These are phyloP conservation scores for Mermis nigrescens DNA, from an alignment of 2,888 invertebrate species.

Conservation along the genomic window DNA sequence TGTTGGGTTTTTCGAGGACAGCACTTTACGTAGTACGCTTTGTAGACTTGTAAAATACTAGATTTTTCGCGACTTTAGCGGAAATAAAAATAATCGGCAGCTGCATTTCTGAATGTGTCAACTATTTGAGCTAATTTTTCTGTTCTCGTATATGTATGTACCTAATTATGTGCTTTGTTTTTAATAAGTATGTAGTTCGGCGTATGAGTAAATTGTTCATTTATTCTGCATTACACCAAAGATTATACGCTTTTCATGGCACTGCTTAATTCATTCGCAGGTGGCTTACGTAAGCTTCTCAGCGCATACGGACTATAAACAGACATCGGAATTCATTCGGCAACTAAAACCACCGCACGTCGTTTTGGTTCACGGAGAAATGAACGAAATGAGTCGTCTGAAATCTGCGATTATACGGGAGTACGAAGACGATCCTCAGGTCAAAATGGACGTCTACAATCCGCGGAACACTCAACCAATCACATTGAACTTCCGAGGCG, in stretches of 20 bases:
- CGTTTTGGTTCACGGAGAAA: slow-evolving; percentile 89
- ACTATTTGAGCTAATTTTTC: too few species aligned
- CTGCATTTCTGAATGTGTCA: too few species aligned
- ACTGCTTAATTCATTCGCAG: slow-evolving; percentile 53
- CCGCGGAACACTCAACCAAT: slow-evolving; percentile 86
- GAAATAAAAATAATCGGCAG: too few species aligned
- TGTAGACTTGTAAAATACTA: too few species aligned
- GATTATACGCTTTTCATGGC: neutral
- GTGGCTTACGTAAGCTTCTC: slow-evolving; percentile 99
- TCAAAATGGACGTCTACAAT: slow-evolving; percentile 49
- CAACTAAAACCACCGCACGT: slow-evolving; percentile 84
- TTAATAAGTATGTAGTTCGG: too few species aligned
- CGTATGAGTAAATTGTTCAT: neutral
- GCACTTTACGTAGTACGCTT: too few species aligned
- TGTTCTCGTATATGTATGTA: too few species aligned
- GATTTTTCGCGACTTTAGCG: too few species aligned
- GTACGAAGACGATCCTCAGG: slow-evolving; percentile 60
- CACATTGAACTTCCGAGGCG: slow-evolving; percentile 78
- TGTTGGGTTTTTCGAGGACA: too few species aligned
- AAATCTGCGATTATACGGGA: slow-evolving; percentile 82
- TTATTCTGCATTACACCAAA: neutral
- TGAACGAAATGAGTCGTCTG: slow-evolving; percentile 91
- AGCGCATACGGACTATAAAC: slow-evolving; percentile 92
- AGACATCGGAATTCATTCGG: slow-evolving; percentile 89
- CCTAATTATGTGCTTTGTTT: too few species aligned